phyloP scores from a whole-genome alignment of 1,140 invertebrate genomes.

The Cylas formicarius region DNA sequence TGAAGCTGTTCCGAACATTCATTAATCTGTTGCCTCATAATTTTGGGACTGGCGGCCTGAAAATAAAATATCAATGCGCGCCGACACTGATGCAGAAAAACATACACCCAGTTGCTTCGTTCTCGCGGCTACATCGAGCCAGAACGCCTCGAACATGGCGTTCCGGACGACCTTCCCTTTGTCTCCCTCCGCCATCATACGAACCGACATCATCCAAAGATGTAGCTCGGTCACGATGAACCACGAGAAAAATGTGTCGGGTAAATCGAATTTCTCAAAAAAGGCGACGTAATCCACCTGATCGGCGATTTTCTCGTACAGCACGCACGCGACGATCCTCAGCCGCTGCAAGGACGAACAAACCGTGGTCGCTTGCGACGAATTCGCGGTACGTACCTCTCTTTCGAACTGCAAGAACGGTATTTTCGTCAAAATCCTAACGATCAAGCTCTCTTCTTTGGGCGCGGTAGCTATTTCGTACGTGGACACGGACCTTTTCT shows the following conservation, averaged over 20 bases:
- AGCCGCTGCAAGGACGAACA: conserved; percentile 46
- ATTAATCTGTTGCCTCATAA: conserved; percentile 50
- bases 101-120: conserved; percentile 61
- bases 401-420: conserved; percentile 27
- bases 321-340: conserved; percentile 50
- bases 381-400: conserved; percentile 18
- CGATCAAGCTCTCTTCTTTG: conserved; percentile 23
- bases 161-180: conserved; percentile 66
- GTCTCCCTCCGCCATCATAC: conserved; percentile 69
- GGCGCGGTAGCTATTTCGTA: conserved; percentile 12
- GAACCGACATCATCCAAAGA: conserved; percentile 71
- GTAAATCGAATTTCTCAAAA: conserved; percentile 59
- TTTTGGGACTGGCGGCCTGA: conserved; percentile 51
- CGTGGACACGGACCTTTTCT: conserved; percentile 14
- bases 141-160: conserved; percentile 66
- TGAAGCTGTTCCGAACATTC: conserved; percentile 70
- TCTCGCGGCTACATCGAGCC: conserved; percentile 68
- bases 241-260: conserved; percentile 78
- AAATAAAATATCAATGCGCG: conserved; percentile 15
- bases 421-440: conserved; percentile 25
- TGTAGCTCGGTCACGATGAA: conserved; percentile 77
- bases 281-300: conserved; percentile 53
- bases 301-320: conserved; percentile 58
- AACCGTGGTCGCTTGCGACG: not conserved
- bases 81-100: not conserved